A percentile compares a stretch with the other conserved stretches of the same genome.
Conservation (phyloP, 1,140 invertebrate genomes). For the Sinonovacula constricta region DNA sequence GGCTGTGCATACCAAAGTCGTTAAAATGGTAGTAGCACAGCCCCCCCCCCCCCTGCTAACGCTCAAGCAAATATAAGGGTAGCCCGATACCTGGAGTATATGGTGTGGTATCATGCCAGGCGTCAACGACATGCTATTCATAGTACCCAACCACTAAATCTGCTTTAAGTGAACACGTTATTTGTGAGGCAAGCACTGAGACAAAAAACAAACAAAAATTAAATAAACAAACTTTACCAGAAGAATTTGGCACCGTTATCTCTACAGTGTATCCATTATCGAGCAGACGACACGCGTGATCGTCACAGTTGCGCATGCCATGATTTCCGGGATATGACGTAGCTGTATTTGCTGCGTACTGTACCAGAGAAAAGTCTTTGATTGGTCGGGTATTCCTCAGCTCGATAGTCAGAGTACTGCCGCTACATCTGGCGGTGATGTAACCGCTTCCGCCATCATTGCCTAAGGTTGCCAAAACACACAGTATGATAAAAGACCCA, state of each 20-base stretch:
- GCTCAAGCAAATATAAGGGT: too few species aligned
- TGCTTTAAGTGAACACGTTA: too few species aligned
- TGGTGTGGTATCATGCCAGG: too few species aligned
- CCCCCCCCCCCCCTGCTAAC: too few species aligned
- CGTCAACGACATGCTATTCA: too few species aligned
- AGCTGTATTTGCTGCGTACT: conserved; percentile 61
- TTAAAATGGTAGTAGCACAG: too few species aligned
- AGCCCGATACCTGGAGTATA: too few species aligned
- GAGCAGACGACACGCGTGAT: conserved; percentile 50
- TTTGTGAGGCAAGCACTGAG: background rate
- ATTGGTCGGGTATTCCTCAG: conserved; percentile 63
- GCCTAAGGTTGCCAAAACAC: too few species aligned
- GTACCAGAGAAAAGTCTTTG: conserved; percentile 56
- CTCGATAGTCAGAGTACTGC: conserved; percentile 52
- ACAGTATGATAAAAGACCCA: too few species aligned
- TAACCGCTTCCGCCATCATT: conserved; percentile 65
- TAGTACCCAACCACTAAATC: too few species aligned
- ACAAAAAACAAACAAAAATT: background rate
- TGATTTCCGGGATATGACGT: conserved; percentile 48
- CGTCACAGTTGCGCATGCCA: conserved; percentile 62
- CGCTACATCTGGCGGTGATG: conserved; percentile 56
- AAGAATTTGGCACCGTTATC: conserved; percentile 58
- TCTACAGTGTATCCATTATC: conserved; percentile 57
- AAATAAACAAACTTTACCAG: conserved; percentile 36
- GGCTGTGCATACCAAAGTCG: too few species aligned